These are phyloP conservation scores for Dasyurus viverrinus DNA, from an alignment of 2,113 vertebrate species.

Conservation along the genomic window DNA sequence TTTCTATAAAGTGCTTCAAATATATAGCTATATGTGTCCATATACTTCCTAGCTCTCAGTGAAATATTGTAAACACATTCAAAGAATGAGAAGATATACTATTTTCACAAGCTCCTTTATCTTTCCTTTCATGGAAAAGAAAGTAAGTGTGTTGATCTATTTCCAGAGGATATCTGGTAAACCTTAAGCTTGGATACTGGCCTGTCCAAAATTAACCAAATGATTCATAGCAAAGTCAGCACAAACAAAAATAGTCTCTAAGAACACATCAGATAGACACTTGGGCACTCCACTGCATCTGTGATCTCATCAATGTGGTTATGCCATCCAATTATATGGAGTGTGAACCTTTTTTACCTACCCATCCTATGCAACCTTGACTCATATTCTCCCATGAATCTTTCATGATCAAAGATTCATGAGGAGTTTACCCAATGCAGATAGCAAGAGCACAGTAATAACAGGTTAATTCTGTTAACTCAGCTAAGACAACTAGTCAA, in stretches of 20 bases:
- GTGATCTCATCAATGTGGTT: neutral
- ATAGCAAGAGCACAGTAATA: neutral
- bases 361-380: neutral
- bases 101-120: neutral
- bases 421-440: neutral
- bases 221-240: neutral
- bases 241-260: neutral
- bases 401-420: neutral
- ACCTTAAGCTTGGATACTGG: neutral
- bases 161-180: neutral
- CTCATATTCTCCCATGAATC: neutral
- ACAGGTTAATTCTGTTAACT: neutral
- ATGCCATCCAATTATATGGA: neutral
- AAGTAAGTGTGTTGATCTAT: neutral
- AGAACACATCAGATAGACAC: neutral
- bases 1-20: neutral
- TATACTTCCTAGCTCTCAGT: neutral
- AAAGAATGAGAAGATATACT: neutral
- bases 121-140: neutral
- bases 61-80: neutral
- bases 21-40: neutral
- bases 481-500: neutral
- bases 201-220: neutral
- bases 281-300: neutral
- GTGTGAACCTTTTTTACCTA: neutral